These are phyloP conservation scores for Parasteatoda lunata DNA, from an alignment of 2,888 invertebrate species.

Conservation along the genomic window DNA sequence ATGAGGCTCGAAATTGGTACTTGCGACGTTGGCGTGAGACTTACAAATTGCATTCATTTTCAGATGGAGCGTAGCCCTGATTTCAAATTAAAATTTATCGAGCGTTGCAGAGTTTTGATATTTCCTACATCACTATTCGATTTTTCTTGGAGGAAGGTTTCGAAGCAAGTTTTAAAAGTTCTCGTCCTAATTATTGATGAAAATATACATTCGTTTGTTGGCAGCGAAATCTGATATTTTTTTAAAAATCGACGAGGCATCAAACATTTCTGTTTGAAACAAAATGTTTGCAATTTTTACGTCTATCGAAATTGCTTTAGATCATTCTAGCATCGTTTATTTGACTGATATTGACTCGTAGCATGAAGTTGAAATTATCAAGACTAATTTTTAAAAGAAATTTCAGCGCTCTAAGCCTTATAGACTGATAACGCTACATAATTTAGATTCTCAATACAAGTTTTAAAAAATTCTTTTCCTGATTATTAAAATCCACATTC, in stretches of 20 bases:
- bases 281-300: no score
- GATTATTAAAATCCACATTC: no score
- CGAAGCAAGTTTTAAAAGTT: background rate
- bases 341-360: no score
- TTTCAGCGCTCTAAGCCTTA: no score
- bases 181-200: background rate
- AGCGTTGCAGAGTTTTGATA: background rate
- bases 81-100: background rate
- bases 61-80: background rate
- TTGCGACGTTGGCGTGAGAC: background rate
- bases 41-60: background rate
- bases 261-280: no score
- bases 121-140: background rate
- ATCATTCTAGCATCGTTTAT: no score
- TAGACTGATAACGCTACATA: no score
- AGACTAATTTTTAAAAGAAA: no score
- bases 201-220: background rate
- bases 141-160: background rate
- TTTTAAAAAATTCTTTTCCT: no score
- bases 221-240: background rate
- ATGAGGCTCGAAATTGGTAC: slow-evolving; percentile 17
- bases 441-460: no score
- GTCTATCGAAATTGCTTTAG: no score
- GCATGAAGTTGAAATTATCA: no score
- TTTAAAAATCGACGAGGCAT: background rate